Conservation (phyloP, 2,113 vertebrate species). For the Ploceus nigricollis region DNA sequence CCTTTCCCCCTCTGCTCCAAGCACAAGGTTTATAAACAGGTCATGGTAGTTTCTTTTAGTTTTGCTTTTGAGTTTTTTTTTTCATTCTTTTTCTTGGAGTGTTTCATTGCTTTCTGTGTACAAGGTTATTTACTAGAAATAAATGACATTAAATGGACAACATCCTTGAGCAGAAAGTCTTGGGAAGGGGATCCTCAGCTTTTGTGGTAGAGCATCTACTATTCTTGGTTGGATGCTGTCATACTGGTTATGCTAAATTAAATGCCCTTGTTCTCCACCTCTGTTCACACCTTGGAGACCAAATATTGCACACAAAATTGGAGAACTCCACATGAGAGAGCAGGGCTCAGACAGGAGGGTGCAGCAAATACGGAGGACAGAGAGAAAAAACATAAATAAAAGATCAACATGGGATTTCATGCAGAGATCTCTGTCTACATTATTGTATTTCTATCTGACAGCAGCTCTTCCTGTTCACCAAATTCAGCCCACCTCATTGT, state of each 20-base stretch:
- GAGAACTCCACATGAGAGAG: not conserved
- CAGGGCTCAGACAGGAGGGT: not conserved
- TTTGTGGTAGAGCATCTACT: not conserved
- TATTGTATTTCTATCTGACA: not conserved
- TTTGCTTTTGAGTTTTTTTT: not conserved
- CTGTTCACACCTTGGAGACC: not conserved
- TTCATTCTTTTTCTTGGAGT: not conserved
- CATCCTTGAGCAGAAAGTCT: not conserved
- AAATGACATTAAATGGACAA: fast-evolving
- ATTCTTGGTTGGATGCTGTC: not conserved
- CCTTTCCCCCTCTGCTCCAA: not conserved
- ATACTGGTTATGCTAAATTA: not conserved
- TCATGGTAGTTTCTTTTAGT: not conserved
- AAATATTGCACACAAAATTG: not conserved
- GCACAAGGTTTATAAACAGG: not conserved
- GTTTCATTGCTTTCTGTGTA: conserved; percentile 8
- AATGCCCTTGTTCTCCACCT: not conserved
- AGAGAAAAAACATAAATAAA: not conserved
- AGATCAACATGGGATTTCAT: not conserved
- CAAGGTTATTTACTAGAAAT: not conserved
- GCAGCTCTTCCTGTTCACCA: not conserved
- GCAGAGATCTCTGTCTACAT: not conserved
- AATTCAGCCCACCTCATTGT: not conserved
- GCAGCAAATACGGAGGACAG: not conserved
- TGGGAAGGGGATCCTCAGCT: not conserved